Evolutionary conservation across 1,140 invertebrate genomes (phyloP), one percentile per base, ranked within the genome.

Genomic region (Drosophila lacteicornis): DNA sequence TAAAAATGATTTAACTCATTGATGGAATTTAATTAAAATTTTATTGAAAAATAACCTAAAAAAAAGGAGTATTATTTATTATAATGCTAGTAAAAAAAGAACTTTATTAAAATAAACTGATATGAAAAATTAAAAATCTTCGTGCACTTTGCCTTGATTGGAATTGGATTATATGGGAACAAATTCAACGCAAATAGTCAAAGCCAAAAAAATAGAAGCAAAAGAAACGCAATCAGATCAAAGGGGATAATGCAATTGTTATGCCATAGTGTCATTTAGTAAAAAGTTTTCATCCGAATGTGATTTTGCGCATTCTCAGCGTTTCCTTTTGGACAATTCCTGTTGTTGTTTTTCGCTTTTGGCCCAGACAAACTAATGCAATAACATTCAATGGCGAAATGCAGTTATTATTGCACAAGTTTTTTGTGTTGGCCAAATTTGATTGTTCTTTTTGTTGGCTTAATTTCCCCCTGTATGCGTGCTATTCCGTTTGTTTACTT

Each of bases 341-440:
- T 46, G 15, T 45, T 25, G 22, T 55, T 69, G 30, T 46, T 50
- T 50, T n/a, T 36, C 17, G 43, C 53, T 46, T 55, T 25, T 47
- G 71, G 42, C 22, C 15, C 69, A 58, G 38, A 46, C 71, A 79
- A 86, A 86, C 82, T 86, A 86, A 87, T 87, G 83, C 82, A 86
- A 86, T 86, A 86, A 86, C 79, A 86, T 82, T 86, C 83, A 86
- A 87, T 84, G 82, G 82, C 43, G 78, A 80, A 80, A 84, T 86
- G 67, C 79, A 79, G 83, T 86, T 86, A 86, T 86, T 86, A 86
- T 86, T 76, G 70, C 51, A 49, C 25, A 74, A 82, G 63, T 73
- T 79, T 71, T 59, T 61, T 53, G 15, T 79, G 62, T 69, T 77
- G 74, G 55, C 55, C 62, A 56, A 76, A 53, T 79, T 58, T 63